Conservation (phyloP, 2,888 invertebrate genomes). For the Noctua janthe region DNA sequence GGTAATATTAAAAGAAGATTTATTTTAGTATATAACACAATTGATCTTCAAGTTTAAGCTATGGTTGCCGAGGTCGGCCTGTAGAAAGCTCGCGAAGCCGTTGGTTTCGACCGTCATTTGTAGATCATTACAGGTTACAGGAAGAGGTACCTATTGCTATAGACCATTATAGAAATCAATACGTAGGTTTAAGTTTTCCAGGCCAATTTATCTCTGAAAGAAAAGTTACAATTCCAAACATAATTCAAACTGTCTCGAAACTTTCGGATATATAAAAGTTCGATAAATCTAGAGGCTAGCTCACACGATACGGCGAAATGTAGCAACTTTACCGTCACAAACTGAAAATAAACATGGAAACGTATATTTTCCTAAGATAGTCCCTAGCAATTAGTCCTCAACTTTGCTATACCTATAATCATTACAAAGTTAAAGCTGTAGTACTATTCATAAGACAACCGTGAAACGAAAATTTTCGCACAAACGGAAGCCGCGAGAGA, state of each 20-base stretch:
- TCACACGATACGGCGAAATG: not conserved
- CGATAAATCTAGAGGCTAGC: slow-evolving; percentile 10
- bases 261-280: slow-evolving; percentile 28
- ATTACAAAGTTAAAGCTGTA: no score
- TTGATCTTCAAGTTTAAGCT: not conserved
- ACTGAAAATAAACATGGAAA: not conserved
- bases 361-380: not conserved
- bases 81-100: not conserved
- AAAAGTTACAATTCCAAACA: slow-evolving; percentile 32
- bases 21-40: not conserved
- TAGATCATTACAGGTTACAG: not conserved
- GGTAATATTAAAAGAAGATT: not conserved
- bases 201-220: slow-evolving; percentile 38
- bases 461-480: no score
- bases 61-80: not conserved
- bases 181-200: not conserved
- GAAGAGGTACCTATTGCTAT: not conserved
- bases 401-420: no score
- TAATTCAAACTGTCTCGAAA: slow-evolving; percentile 28
- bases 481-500: no score
- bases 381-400: no score
- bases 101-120: not conserved
- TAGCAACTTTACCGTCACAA: not conserved
- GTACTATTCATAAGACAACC: no score
- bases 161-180: slow-evolving; percentile 6